Evolutionary conservation across 2,888 invertebrate species (phyloP).

Genomic region (Neoscelio sp.): DNA sequence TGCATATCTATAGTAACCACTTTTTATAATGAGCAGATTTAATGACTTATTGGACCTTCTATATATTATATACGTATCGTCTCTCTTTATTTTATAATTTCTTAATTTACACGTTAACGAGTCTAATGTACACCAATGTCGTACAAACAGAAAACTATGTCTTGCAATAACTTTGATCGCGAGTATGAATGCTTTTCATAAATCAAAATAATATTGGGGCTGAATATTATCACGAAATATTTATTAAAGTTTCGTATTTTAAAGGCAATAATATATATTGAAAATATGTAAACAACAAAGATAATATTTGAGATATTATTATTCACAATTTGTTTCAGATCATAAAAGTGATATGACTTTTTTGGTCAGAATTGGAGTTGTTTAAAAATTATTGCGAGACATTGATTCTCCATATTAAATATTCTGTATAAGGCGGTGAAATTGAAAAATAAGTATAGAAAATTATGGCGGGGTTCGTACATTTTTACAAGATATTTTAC

Average conservation of each 20-base stretch:
- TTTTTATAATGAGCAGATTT: slow-evolving; percentile 17
- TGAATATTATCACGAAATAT: too few relatives aligned
- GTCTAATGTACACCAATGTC: slow-evolving; percentile 28
- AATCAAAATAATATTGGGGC: too few relatives aligned
- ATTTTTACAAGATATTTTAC: slow-evolving; percentile 31
- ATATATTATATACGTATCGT: slow-evolving; percentile 6
- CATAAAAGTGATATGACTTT: background rate
- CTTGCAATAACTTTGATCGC: slow-evolving; percentile 33
- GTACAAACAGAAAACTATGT: slow-evolving; percentile 23
- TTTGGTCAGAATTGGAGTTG: background rate
- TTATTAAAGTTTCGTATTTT: too few relatives aligned
- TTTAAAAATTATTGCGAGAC: slow-evolving; percentile 32
- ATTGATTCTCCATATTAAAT: slow-evolving; percentile 14
- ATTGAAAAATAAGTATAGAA: slow-evolving; percentile 42
- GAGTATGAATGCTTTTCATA: too few relatives aligned
- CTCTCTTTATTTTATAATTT: slow-evolving; percentile 5
- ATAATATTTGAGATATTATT: too few relatives aligned
- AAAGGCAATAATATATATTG: too few relatives aligned
- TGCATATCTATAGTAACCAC: slow-evolving; percentile 27
- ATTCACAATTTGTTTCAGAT: too few relatives aligned
- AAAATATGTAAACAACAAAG: too few relatives aligned
- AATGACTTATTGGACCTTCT: background rate
- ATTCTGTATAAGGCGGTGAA: slow-evolving; percentile 27
- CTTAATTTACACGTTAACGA: slow-evolving; percentile 17
- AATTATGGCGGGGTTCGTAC: slow-evolving; percentile 20